Percentiles rank a stretch among this genome's conserved stretches.
Conservation (phyloP, 2,888 invertebrate species). For the Drosophila ustulata region DNA sequence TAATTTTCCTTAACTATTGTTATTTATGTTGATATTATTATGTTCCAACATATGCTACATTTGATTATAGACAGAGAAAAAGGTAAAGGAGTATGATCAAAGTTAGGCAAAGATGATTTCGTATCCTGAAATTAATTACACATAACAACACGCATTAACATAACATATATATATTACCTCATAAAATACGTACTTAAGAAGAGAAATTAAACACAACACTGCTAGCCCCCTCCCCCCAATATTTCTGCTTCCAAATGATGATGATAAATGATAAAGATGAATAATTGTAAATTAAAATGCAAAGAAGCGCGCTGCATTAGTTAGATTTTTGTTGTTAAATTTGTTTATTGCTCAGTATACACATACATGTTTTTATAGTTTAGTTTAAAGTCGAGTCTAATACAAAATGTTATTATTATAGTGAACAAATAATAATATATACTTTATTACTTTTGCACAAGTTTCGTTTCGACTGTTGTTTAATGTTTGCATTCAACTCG, state of each 20-base stretch:
- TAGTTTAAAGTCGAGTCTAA: conserved; percentile 21
- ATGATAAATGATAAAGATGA: conserved; percentile 8
- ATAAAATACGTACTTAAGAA: conserved; percentile 63
- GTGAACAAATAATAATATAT: conserved; percentile 23
- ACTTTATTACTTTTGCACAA: conserved; percentile 45
- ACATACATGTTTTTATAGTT: conserved; percentile 27
- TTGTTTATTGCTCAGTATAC: conserved; percentile 42
- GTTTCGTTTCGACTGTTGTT: conserved; percentile 41
- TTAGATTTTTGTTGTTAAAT: conserved; percentile 39
- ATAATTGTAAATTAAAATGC: conserved; percentile 28
- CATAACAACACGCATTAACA: conserved; percentile 31
- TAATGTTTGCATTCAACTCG: conserved; percentile 33
- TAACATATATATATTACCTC: conserved; percentile 61
- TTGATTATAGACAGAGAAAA: conserved; percentile 19
- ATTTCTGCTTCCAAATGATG: conserved; percentile 38
- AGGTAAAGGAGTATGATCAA: conserved; percentile 1
- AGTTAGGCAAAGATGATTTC: conserved; percentile 5
- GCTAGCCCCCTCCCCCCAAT: conserved; percentile 20
- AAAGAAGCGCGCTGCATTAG: conserved; percentile 36
- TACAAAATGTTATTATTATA: conserved; percentile 28
- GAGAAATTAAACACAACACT: conserved; percentile 38
- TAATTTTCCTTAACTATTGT: conserved; percentile 43
- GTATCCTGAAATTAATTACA: conserved; percentile 30
- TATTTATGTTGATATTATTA: conserved; percentile 36
- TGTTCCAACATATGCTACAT: conserved; percentile 31